A percentile compares a stretch with the other conserved stretches of the same genome.
Conservation (phyloP, 2,797 vertebrate species). For the Clarias laeviceps region DNA sequence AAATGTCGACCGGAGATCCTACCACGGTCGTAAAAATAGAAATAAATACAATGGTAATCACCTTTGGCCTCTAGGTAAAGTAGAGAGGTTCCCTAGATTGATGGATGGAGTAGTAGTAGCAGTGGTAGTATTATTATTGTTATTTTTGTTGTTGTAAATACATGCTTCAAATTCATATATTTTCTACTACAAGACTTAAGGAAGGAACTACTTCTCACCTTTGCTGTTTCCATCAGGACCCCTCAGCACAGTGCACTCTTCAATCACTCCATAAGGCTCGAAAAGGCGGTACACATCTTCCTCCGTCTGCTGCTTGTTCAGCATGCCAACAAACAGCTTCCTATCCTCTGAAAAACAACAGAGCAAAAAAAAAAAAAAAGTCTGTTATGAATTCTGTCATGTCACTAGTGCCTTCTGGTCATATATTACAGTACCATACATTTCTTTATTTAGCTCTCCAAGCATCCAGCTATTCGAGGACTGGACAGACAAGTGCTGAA, state of each 20-base stretch:
- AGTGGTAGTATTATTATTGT: not conserved
- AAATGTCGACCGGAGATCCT: too few species aligned
- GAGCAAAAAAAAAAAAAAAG: not conserved
- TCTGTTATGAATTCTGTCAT: not conserved
- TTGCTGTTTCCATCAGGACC: constrained; percentile 65
- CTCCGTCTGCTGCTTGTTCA: constrained; percentile 63
- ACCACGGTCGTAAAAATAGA: too few species aligned
- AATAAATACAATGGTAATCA: too few species aligned
- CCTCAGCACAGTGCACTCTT: constrained; percentile 62
- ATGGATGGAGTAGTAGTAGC: too few species aligned
- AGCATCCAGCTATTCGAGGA: not conserved
- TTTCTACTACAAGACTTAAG: not conserved
- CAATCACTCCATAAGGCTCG: constrained; percentile 58
- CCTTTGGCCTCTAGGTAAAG: too few species aligned
- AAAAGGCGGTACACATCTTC: constrained; percentile 61
- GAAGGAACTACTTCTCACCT: constrained; percentile 46
- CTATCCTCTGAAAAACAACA: constrained; percentile 55
- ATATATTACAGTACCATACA: not conserved
- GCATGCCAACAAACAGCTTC: constrained; percentile 63
- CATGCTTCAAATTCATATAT: not conserved
- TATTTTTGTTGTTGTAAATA: not conserved
- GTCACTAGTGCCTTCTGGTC: not conserved
- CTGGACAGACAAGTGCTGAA: not conserved
- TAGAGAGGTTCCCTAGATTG: too few species aligned
- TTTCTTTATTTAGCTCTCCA: not conserved